Evolutionary conservation across 1,140 invertebrate genomes (phyloP).

Genomic region (Drosophila leontia): DNA sequence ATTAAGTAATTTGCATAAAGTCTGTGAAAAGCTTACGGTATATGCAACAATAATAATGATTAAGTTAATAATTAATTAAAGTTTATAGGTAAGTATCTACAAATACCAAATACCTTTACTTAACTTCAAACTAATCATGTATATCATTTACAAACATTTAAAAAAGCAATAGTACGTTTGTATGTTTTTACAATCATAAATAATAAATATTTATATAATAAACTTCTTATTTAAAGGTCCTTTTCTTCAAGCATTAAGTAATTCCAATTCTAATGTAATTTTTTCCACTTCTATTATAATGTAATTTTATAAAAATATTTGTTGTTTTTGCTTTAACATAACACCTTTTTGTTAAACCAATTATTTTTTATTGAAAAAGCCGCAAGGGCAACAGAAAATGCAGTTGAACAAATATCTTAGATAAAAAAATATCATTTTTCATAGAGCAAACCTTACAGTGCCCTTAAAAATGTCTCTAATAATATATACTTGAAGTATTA

Average conservation of each 20-base stretch:
- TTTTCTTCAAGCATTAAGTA: too few relatives aligned
- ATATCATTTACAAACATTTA: not conserved
- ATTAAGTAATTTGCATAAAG: not conserved
- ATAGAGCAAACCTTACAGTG: not conserved
- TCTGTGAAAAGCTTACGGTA: too few relatives aligned
- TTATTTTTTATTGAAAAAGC: not conserved
- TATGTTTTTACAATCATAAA: not conserved
- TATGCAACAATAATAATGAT: not conserved
- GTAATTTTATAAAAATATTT: not conserved
- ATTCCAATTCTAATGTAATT: too few relatives aligned
- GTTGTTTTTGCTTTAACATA: not conserved
- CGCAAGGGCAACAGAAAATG: not conserved
- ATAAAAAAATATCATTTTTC: not conserved
- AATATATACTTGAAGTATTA: not conserved
- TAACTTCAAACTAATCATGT: not conserved
- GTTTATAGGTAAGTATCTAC: too few relatives aligned
- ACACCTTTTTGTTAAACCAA: too few relatives aligned
- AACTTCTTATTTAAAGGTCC: not conserved
- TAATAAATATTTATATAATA: too few relatives aligned
- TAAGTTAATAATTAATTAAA: too few relatives aligned
- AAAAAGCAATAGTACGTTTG: not conserved
- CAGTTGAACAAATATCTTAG: constrained; percentile 15
- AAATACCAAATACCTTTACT: too few relatives aligned
- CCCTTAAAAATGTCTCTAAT: not conserved
- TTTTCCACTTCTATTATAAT: too few relatives aligned